These are phyloP conservation scores for Leucania comma DNA, from an alignment of 2,888 invertebrate genomes.

Conservation along the genomic window DNA sequence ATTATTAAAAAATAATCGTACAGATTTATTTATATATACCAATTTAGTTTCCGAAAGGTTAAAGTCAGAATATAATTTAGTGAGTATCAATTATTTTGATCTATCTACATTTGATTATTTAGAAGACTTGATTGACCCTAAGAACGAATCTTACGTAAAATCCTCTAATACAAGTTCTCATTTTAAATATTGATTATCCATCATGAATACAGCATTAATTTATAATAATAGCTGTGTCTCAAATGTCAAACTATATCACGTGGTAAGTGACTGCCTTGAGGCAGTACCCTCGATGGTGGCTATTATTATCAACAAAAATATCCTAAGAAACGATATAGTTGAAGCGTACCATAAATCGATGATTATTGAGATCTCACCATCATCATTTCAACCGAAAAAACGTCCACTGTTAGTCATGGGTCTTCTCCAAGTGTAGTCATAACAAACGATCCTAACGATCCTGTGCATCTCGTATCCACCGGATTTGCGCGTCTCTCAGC, in stretches of 20 bases:
- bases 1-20: too few relatives aligned
- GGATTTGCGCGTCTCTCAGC: too few relatives aligned
- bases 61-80: neutral
- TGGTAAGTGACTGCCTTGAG: neutral
- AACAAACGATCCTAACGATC: too few relatives aligned
- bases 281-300: neutral
- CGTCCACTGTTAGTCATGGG: too few relatives aligned
- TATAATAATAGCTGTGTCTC: neutral
- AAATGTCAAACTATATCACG: neutral
- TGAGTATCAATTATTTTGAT: neutral
- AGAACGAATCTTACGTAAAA: neutral
- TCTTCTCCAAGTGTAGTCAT: too few relatives aligned
- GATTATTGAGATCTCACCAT: neutral
- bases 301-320: neutral
- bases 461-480: too few relatives aligned
- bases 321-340: neutral
- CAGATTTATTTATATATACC: too few relatives aligned
- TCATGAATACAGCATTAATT: neutral
- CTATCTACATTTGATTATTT: conserved; percentile 3
- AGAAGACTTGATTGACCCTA: neutral
- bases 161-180: neutral
- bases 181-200: neutral
- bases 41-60: conserved; percentile 3
- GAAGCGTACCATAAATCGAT: neutral
- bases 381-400: too few relatives aligned